Percentiles rank a stretch among this genome's conserved stretches.
phyloP scores from a whole-genome alignment of 2,797 vertebrate species.

The Coregonus sp. region DNA sequence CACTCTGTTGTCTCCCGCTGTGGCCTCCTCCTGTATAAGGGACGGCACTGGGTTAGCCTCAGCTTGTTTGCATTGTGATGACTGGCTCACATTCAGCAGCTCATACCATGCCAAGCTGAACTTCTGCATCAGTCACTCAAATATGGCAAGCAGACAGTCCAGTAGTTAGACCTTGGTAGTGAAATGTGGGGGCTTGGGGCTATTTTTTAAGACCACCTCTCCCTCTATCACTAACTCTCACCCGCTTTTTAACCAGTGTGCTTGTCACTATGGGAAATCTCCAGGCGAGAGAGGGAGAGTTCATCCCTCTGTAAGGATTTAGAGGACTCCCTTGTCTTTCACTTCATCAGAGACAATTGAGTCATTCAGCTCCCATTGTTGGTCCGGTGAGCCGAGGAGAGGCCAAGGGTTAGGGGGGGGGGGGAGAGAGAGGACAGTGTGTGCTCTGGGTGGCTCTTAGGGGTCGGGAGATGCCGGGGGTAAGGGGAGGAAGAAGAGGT shows the following conservation, averaged over 20 bases:
- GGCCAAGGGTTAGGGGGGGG: slow-evolving; percentile 52
- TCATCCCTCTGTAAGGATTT: slow-evolving; percentile 79
- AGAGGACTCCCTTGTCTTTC: slow-evolving; percentile 80
- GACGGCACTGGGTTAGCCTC: slow-evolving; percentile 43
- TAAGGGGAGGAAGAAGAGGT: slow-evolving; percentile 48
- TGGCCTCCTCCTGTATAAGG: slow-evolving; percentile 27
- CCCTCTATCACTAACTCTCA: background rate
- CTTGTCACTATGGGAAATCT: slow-evolving; percentile 59
- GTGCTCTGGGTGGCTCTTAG: slow-evolving; percentile 77
- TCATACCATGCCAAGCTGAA: slow-evolving; percentile 47
- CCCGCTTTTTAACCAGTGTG: slow-evolving; percentile 25
- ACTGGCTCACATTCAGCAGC: slow-evolving; percentile 57
- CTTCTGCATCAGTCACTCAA: slow-evolving; percentile 35
- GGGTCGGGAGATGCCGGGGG: slow-evolving; percentile 50
- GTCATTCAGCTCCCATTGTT: slow-evolving; percentile 82
- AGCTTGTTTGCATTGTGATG: slow-evolving; percentile 61
- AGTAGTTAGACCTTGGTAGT: slow-evolving; percentile 1
- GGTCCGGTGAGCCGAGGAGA: slow-evolving; percentile 62
- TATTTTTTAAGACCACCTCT: slow-evolving; percentile 12
- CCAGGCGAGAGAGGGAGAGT: slow-evolving; percentile 67
- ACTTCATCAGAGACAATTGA: slow-evolving; percentile 86
- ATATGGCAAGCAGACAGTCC: background rate
- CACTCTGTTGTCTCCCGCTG: slow-evolving; percentile 43
- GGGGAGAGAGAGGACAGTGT: slow-evolving; percentile 43
- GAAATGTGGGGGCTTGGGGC: background rate